Conservation (phyloP, 2,797 vertebrate species). For the Botia almorhae region DNA sequence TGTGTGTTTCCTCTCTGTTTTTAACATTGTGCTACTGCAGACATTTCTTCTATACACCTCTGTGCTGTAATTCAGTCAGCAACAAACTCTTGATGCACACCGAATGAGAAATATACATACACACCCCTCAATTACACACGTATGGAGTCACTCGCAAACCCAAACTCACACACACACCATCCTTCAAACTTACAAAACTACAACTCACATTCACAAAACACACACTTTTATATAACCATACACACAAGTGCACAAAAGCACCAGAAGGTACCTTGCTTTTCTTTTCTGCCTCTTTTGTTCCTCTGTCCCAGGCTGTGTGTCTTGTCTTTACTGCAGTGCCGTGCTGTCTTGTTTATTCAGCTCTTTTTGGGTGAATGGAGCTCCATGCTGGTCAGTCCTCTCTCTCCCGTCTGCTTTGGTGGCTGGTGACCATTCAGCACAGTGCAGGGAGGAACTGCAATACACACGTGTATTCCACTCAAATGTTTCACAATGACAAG, state of each 20-base stretch:
- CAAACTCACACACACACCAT: neutral
- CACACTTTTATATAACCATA: constrained; percentile 16
- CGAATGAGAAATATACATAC: constrained; percentile 22
- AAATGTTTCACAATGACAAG: constrained; percentile 62
- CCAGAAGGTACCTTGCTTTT: constrained; percentile 43
- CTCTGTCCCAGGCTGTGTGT: constrained; percentile 32
- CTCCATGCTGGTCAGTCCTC: constrained; percentile 59
- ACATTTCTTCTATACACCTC: constrained; percentile 32
- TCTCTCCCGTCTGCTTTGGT: constrained; percentile 45
- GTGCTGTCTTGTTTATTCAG: constrained; percentile 61
- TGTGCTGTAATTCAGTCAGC: constrained; percentile 26
- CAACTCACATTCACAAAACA: constrained; percentile 26
- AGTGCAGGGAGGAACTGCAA: constrained; percentile 58
- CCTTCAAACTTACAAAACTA: constrained; percentile 14
- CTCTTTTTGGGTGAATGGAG: constrained; percentile 59
- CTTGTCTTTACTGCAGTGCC: constrained; percentile 43
- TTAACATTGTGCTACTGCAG: neutral
- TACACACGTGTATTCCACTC: constrained; percentile 58
- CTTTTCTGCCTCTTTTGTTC: constrained; percentile 48
- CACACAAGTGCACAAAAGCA: constrained; percentile 34
- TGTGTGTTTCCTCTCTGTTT: constrained; percentile 14
- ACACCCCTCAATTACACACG: constrained; percentile 33
- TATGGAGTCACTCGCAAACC: neutral
- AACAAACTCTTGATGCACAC: constrained; percentile 39
- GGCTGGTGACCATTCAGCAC: constrained; percentile 55